Conservation (phyloP, 1,140 invertebrate species). For the Periplaneta americana region DNA sequence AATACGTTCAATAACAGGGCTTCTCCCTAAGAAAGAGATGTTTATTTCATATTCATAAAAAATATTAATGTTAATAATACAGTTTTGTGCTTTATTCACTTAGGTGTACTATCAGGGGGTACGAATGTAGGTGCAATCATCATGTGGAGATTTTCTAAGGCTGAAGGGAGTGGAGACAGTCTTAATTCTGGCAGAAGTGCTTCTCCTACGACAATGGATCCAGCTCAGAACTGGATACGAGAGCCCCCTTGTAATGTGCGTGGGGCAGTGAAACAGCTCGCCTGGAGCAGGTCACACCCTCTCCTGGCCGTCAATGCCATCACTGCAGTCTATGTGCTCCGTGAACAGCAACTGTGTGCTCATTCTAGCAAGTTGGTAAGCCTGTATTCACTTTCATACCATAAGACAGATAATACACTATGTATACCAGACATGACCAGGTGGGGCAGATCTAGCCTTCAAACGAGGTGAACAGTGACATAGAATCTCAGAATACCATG, state of each 20-base stretch:
- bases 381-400: no score
- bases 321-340: slow-evolving; percentile 77
- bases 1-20: no score
- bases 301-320: slow-evolving; percentile 80
- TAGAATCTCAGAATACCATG: no score
- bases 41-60: no score
- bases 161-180: neutral
- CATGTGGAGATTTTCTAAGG: slow-evolving; percentile 59
- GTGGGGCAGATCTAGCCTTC: no score
- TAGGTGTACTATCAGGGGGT: slow-evolving; percentile 67
- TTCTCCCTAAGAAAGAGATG: no score
- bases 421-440: no score
- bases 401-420: no score
- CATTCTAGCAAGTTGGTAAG: slow-evolving; percentile 63
- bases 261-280: slow-evolving; percentile 65
- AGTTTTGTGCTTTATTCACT: slow-evolving; percentile 59
- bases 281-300: slow-evolving; percentile 60
- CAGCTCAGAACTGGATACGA: neutral
- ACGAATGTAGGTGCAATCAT: slow-evolving; percentile 88
- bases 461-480: no score
- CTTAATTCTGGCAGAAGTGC: neutral
- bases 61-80: neutral
- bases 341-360: slow-evolving; percentile 75
- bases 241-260: slow-evolving; percentile 41
- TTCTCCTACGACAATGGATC: neutral